Base-by-base conservation (phyloP, 2,797 vertebrate genomes). In the Garrulus glandarius region DNA sequence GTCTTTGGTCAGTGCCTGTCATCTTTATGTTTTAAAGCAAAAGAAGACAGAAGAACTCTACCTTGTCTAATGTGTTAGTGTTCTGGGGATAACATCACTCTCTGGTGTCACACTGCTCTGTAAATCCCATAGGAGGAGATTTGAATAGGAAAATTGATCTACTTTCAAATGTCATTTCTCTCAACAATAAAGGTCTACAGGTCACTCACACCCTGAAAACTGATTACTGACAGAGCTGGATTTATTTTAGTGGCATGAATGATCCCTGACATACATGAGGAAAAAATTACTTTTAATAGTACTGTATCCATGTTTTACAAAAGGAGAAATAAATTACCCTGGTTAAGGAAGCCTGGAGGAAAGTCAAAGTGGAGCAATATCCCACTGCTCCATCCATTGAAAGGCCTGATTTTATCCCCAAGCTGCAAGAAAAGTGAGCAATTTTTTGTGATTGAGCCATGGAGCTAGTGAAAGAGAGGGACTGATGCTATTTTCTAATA, bases 361-460 rank as follows among this genome's bases (percentile, higher is more conserved):
- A 37, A 86, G 55, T 76, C 65, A 32, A 69, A 64, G 39, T 71
- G 57, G 46, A 5, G 2, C 77, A 68, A 67, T 92, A 76, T 67
- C 83, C 64, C 23, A 59, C 77, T 87, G 56, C n/a, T 89, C 24
- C 22, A 5, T 72, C 44, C 15, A 49, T 57, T 91, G 43, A 92
- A 87, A 92, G 60, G 63, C n/a, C 90, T 88, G 76, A 56, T 92
- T 96, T 93, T 92, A 61, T 94, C 67, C 95, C 83, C 95, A 94
- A 93, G 94, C 95, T 95, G 95, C 94, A 95, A 95, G 91, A 81
- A 93, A 84, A 87, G 44, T 41, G 63, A 92, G 77, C 65, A 74
- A 61, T 87, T 64, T 47, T 92, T 92, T 91, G 65, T 86, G 86
- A 78, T 63, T 1, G 14, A 91, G 82, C 82, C 72, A 22, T 64